Evolutionary conservation across 35 echinoderm and acorn worm species (phyloP).

Genomic region (Lytechinus pictus): DNA sequence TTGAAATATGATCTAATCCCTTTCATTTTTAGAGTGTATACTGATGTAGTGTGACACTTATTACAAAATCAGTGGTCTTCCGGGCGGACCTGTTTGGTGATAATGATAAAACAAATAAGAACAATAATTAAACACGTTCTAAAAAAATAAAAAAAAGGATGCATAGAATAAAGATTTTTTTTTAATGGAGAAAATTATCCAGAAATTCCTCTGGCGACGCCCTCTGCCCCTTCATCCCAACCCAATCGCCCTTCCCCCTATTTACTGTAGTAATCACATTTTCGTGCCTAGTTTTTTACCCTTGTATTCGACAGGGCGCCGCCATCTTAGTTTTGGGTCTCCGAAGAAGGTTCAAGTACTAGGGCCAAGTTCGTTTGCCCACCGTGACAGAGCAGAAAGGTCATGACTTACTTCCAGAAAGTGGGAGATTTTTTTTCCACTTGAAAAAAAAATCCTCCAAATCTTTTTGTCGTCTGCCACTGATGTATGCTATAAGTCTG

Average conservation of each 20-base stretch:
- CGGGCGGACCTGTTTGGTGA: no score
- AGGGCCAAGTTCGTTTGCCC: background rate
- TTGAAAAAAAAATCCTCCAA: background rate
- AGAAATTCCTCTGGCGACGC: background rate
- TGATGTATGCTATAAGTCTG: no score
- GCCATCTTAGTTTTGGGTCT: background rate
- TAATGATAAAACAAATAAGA: no score
- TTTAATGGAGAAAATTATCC: no score
- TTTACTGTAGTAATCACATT: background rate
- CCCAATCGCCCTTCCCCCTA: background rate
- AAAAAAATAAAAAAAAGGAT: no score
- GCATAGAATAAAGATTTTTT: no score
- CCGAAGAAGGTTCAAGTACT: background rate
- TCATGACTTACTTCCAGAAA: constrained; percentile 14
- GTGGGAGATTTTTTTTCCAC: background rate
- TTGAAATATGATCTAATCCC: no score
- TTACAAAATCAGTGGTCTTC: no score
- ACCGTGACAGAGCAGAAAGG: constrained; percentile 9
- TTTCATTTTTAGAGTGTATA: no score
- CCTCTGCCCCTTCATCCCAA: background rate
- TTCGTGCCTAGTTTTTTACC: background rate
- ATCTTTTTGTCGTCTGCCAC: background rate
- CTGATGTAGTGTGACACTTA: no score
- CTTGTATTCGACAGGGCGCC: background rate
- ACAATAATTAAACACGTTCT: no score